These are phyloP conservation scores for Hydractinia echinata DNA, from an alignment of 30 jellyfish, hydroid and myxozoan genomes.

Conservation along the genomic window DNA sequence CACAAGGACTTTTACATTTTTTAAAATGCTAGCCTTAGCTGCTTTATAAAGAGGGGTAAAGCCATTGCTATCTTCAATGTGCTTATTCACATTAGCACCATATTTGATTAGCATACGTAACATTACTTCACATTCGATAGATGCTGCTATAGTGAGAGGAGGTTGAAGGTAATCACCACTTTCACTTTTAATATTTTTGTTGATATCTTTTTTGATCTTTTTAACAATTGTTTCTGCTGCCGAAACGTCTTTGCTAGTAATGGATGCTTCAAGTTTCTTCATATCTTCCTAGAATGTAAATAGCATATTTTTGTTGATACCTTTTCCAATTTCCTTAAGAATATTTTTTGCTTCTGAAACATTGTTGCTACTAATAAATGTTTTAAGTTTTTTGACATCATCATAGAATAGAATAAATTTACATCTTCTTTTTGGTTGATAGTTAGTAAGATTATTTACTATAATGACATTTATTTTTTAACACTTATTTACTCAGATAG, in stretches of 20 bases:
- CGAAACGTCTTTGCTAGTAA: neutral
- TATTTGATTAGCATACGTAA: neutral
- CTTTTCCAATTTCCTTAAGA: too few relatives aligned
- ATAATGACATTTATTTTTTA: too few relatives aligned
- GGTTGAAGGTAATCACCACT: neutral
- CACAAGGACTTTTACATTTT: neutral
- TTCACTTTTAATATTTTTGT: neutral
- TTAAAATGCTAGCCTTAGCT: neutral
- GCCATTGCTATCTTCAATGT: neutral
- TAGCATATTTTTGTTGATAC: too few relatives aligned
- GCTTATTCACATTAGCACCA: slow-evolving; percentile 2
- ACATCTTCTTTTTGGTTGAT: too few relatives aligned
- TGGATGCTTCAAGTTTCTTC: neutral
- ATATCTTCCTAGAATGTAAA: neutral
- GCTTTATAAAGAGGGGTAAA: slow-evolving; percentile 11
- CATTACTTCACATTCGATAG: neutral
- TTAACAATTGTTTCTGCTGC: neutral
- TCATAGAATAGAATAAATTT: too few relatives aligned
- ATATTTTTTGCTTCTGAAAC: too few relatives aligned
- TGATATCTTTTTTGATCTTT: neutral
- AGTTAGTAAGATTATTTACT: too few relatives aligned
- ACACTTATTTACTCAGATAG: too few relatives aligned
- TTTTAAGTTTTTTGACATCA: too few relatives aligned
- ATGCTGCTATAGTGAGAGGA: slow-evolving; percentile 1
- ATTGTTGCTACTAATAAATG: too few relatives aligned